These are phyloP conservation scores for Ceratina calcarata DNA, from an alignment of 1,140 invertebrate genomes.

Conservation along the genomic window DNA sequence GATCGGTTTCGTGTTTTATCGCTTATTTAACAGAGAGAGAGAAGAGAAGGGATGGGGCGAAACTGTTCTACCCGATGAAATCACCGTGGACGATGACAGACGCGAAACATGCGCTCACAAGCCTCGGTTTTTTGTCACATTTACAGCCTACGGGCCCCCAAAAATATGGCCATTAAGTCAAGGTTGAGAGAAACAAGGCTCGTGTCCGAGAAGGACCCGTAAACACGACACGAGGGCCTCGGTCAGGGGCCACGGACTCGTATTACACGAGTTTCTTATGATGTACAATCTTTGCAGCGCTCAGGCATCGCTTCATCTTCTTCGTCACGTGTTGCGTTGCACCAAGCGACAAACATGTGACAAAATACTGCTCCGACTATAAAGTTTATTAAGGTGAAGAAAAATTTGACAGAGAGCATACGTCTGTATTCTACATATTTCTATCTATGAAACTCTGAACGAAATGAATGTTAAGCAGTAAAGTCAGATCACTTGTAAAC, in stretches of 20 bases:
- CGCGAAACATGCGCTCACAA: slow-evolving; percentile 66
- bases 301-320: not conserved
- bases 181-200: slow-evolving; percentile 58
- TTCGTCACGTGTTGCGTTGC: not conserved
- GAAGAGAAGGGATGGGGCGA: slow-evolving; percentile 20
- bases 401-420: no score
- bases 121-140: slow-evolving; percentile 66
- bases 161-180: slow-evolving; percentile 69
- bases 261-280: slow-evolving; percentile 60
- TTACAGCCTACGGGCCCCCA: slow-evolving; percentile 57
- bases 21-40: slow-evolving; percentile 20
- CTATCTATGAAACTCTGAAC: no score
- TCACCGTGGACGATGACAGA: slow-evolving; percentile 64
- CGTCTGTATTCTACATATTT: no score
- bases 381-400: no score
- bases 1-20: slow-evolving; percentile 52
- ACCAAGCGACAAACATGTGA: no score
- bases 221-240: slow-evolving; percentile 54
- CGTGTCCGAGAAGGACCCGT: slow-evolving; percentile 47
- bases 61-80: slow-evolving; percentile 37
- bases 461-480: no score
- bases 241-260: slow-evolving; percentile 47
- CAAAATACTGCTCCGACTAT: no score
- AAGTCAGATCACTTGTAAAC: no score
- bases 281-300: not conserved